phyloP scores from a whole-genome alignment of 2,797 vertebrate genomes.

The Pangasius sanitwongsei region DNA sequence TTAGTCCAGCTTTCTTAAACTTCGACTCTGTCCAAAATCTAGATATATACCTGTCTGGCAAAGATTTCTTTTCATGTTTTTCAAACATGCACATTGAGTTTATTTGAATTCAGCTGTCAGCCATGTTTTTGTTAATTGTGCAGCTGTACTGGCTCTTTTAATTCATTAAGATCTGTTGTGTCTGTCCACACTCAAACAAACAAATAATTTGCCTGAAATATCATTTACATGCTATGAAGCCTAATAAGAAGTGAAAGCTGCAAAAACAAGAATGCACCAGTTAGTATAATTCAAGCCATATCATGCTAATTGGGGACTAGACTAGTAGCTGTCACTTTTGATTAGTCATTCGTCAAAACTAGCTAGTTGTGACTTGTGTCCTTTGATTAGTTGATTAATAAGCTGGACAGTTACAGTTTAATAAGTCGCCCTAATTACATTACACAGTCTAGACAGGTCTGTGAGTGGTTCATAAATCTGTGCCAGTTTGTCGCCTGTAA shows the following conservation, averaged over 20 bases:
- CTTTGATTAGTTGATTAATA: slow-evolving; percentile 47
- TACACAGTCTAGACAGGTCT: slow-evolving; percentile 43
- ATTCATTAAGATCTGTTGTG: slow-evolving; percentile 12
- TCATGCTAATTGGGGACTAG: slow-evolving; percentile 34
- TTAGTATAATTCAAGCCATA: slow-evolving; percentile 29
- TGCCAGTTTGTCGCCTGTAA: slow-evolving; percentile 35
- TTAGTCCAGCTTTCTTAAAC: not conserved
- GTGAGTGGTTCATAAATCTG: slow-evolving; percentile 51
- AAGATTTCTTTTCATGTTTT: not conserved
- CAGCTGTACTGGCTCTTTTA: slow-evolving; percentile 26
- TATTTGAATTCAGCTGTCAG: not conserved
- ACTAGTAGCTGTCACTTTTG: slow-evolving; percentile 42
- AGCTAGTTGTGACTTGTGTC: slow-evolving; percentile 26
- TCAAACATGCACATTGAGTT: not conserved
- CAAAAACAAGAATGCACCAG: slow-evolving; percentile 21
- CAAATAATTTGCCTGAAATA: slow-evolving; percentile 28
- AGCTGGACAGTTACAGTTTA: slow-evolving; percentile 33
- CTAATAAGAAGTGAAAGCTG: slow-evolving; percentile 26
- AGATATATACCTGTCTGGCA: not conserved
- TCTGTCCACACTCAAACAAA: slow-evolving; percentile 2
- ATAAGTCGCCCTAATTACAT: slow-evolving; percentile 51
- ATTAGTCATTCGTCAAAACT: slow-evolving; percentile 41
- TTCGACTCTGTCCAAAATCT: not conserved
- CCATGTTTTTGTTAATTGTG: not conserved
- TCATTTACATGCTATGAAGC: slow-evolving; percentile 4